Conservation (phyloP, 2,888 invertebrate genomes). For the Prostheceraeus crozeri region DNA sequence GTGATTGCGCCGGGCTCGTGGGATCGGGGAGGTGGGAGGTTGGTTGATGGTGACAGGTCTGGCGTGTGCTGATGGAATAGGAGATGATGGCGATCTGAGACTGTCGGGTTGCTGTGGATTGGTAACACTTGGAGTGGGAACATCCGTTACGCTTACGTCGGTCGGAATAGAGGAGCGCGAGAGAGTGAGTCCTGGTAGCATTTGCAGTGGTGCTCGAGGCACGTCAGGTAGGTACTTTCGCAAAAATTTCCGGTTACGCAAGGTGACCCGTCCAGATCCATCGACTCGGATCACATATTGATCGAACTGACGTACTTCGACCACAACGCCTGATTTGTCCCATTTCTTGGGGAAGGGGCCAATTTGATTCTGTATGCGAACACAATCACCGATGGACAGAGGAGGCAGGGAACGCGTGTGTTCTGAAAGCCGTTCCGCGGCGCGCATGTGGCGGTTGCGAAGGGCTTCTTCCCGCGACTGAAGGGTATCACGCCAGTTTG, state of each 20-base stretch:
- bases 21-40: no score
- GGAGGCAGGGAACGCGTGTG: conserved; percentile 42
- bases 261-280: conserved; percentile 41
- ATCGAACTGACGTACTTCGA: conserved; percentile 43
- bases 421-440: conserved; percentile 40
- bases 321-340: conserved; percentile 44
- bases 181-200: no score
- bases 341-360: conserved; percentile 43
- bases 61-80: no score
- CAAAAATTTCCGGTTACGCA: conserved; percentile 42
- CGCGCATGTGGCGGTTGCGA: conserved; percentile 42
- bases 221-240: conserved; percentile 37
- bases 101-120: no score
- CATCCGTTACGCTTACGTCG: no score
- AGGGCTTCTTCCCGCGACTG: conserved; percentile 41
- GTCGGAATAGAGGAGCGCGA: no score
- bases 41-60: no score
- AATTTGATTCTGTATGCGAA: conserved; percentile 43
- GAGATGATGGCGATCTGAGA: no score
- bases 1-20: no score
- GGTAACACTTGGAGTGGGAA: no score
- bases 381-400: conserved; percentile 41
- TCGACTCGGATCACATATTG: conserved; percentile 41
- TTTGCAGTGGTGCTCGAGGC: no score
- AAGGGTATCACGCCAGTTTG: conserved; percentile 41